Base-by-base conservation (phyloP, 2,888 invertebrate species). In the Craniophora ligustri region DNA sequence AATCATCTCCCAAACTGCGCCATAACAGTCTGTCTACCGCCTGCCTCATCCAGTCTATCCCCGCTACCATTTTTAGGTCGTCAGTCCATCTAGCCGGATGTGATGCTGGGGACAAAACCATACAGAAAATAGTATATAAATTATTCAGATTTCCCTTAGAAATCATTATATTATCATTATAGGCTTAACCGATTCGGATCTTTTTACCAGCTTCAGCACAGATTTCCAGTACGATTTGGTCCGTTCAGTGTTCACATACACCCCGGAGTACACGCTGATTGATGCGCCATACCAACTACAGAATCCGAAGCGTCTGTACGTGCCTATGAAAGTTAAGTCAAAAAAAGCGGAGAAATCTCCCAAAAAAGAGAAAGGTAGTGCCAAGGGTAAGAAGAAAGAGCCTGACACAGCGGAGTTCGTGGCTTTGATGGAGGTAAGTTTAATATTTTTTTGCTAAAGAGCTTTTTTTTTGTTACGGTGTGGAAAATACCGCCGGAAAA, bases 201-300 rank as follows among this genome's bases (percentile, higher is more conserved):
- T n/a, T n/a, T n/a, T n/a, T n/a, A n/a, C n/a, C 67, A 92, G 92
- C 26, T 91, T 93, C 73, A 89, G 92, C 57, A 85, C 91, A 1
- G 92, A 93, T 51, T 92, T 86, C 61, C 92, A 92, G 55, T 92
- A 86, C 75, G 70, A 91, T 14, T 54, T 93, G 1, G 81, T 93
- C 0, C 84, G 92, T 0, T 87, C 91, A 0, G 76, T 92, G 0
- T 92, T 92, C 76, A 90, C 91, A 0, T 84, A 82, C 40, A 67
- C 82, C 0, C 92, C 92, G 0, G 91, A 87, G 1, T 89, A 91
- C 44, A 38, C 45, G 0, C 67, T 79, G 4, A 86, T 90, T 3
- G 89, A 92, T 31, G 72, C 82, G 0, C 88, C 91, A 0, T 84
- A 84, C 58, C 85, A 87, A 47, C 63, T 92, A 1, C 84, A 82